Base-by-base conservation (phyloP, 2,113 vertebrate species). In the Tyrannus savana region DNA sequence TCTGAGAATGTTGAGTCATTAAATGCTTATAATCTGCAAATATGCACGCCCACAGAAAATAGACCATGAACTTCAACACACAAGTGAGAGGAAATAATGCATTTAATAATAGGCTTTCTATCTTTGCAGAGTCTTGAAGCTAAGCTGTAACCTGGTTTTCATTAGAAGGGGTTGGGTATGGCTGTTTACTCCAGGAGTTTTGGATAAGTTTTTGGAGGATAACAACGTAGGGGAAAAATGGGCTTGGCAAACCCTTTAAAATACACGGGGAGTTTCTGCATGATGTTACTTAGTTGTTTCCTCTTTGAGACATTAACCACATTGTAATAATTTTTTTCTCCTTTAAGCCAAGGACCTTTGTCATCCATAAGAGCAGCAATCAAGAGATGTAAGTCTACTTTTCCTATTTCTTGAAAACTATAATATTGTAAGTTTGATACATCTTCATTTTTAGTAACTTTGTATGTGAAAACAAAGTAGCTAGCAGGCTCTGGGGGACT, bases 351-450 rank as follows among this genome's bases (percentile, higher is more conserved):
- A 98, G 98, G 98, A 93, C 98, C 99, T 39, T 97, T 99, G 95
- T 99, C 98, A 39, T 99, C 99, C 46, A 98, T 99, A 98, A 98
- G 98, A 98, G 98, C 99, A 24, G 99, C 98, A 69, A 98, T 99
- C 98, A 99, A 98, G 96, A 98, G 98, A 98, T 98, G 99, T 99
- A 98, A 99, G 99, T 99, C 88, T 91, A 50, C 84, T 97, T 97
- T 95, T 95, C 83, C 33, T 67, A 52, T 79, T 95, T 93, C 89
- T 95, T 77, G 60, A 80, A n/a, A 93, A 35, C 56, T 31, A 9
- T 93, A 55, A n/a, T 95, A 78, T 81, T 77, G n/a, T 77, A 17
- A 93, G 68, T 77, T 84, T 77, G 53, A 49, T 64, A 55, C 27
- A 30, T 93, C 66, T 83, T 88, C 5, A 12, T 68, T 96, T 96